phyloP scores from a whole-genome alignment of 2,888 invertebrate species.

The Calliopum simillimum region DNA sequence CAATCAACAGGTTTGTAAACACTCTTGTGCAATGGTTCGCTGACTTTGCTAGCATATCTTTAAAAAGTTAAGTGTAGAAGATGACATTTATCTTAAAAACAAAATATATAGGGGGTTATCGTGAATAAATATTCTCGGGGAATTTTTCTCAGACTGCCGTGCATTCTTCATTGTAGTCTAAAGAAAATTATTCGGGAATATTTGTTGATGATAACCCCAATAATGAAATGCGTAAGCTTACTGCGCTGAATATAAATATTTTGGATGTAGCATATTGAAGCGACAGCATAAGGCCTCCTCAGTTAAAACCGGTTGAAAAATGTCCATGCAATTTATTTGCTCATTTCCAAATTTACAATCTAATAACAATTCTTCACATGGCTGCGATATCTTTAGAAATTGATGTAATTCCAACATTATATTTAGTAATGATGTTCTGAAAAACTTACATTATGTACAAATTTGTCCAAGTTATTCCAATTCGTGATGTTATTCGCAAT shows the following conservation, averaged over 20 bases:
- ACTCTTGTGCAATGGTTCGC: conserved; percentile 30
- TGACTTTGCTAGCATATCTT: neutral
- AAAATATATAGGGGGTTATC: too few species aligned
- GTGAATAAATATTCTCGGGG: too few species aligned
- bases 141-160: too few species aligned
- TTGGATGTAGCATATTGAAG: conserved; percentile 77
- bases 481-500: neutral
- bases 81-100: neutral
- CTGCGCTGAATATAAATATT: conserved; percentile 32
- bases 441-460: too few species aligned
- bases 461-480: too few species aligned
- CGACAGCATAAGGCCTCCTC: conserved; percentile 85
- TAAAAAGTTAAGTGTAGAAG: neutral
- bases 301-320: conserved; percentile 79
- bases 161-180: neutral
- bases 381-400: conserved; percentile 67
- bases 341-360: conserved; percentile 75
- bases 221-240: conserved; percentile 23
- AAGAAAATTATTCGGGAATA: neutral
- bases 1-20: conserved; percentile 36
- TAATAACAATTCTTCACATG: conserved; percentile 77
- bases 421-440: too few species aligned
- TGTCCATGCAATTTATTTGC: conserved; percentile 71
- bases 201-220: too few species aligned
- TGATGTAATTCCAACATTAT: too few species aligned